A percentile compares a stretch with the other conserved stretches of the same genome.
Evolutionary conservation across 2,888 invertebrate species (phyloP).

Genomic region (Ophion ventricosus): DNA sequence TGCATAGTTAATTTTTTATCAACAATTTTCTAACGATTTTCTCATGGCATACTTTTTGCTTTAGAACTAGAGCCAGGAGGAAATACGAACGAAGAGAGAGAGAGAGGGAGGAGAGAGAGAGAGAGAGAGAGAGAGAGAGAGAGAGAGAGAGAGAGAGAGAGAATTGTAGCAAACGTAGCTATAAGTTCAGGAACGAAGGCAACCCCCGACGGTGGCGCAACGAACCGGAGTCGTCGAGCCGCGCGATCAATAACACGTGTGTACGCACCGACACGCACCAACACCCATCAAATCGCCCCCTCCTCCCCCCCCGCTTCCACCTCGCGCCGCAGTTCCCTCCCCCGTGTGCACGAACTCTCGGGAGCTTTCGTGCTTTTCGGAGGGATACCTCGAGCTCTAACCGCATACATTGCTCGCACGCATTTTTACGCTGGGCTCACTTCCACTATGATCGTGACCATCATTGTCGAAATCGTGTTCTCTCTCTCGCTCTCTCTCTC

Average conservation of each 20-base stretch:
- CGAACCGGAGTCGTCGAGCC: slow-evolving; percentile 68
- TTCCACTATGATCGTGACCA: slow-evolving; percentile 4
- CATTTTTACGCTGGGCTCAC: slow-evolving; percentile 42
- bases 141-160: slow-evolving; percentile 37
- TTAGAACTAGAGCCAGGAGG: too few species aligned
- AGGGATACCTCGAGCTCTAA: slow-evolving; percentile 30
- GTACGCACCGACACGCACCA: slow-evolving; percentile 80
- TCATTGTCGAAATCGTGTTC: slow-evolving; percentile 26
- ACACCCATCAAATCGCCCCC: slow-evolving; percentile 53
- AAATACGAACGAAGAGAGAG: too few species aligned
- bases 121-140: slow-evolving; percentile 60
- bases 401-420: slow-evolving; percentile 49
- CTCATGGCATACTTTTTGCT: too few species aligned
- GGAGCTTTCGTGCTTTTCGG: slow-evolving; percentile 56
- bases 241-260: slow-evolving; percentile 82
- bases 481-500: slow-evolving; percentile 20
- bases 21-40: too few species aligned
- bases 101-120: too few species aligned
- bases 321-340: not conserved
- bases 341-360: not conserved
- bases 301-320: not conserved
- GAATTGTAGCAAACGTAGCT: slow-evolving; percentile 14
- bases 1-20: too few species aligned
- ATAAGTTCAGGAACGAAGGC: slow-evolving; percentile 13
- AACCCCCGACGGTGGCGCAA: slow-evolving; percentile 56